Evolutionary conservation across 2,113 vertebrate species (phyloP).

Genomic region (Thomomys bottae): DNA sequence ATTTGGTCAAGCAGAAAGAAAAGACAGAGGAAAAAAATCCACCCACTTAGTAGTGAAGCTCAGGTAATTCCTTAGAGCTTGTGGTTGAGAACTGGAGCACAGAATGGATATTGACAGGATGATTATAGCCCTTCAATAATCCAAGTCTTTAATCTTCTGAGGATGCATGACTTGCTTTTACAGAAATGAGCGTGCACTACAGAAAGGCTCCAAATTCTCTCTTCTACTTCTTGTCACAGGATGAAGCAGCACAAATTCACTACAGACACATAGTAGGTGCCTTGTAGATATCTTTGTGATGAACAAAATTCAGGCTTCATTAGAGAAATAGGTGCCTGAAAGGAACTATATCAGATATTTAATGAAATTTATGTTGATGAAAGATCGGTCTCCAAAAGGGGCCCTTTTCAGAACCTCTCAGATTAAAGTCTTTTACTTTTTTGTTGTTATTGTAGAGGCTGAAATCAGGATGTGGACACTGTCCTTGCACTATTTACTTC

Average conservation of each 20-base stretch:
- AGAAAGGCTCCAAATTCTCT: neutral
- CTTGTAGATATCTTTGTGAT: conserved; percentile 6
- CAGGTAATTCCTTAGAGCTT: neutral
- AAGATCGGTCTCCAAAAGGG: neutral
- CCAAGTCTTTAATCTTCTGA: neutral
- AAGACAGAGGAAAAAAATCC: neutral
- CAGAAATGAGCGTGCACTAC: neutral
- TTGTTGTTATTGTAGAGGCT: too few species aligned
- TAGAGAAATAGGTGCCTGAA: neutral
- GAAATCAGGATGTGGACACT: too few species aligned
- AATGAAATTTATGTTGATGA: neutral
- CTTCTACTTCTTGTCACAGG: neutral
- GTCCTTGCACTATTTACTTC: too few species aligned
- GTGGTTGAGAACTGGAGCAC: neutral
- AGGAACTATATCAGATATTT: neutral
- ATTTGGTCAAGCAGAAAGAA: conserved; percentile 15
- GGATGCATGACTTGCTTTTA: neutral
- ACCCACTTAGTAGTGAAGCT: neutral
- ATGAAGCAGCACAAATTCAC: neutral
- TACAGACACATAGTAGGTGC: neutral
- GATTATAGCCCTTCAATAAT: neutral
- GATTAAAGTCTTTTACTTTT: neutral
- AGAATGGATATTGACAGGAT: neutral
- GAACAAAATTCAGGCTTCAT: neutral
- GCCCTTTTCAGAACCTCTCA: neutral